These are phyloP conservation scores for Scaptomyza flava DNA, from an alignment of 2,888 invertebrate genomes.

Conservation along the genomic window DNA sequence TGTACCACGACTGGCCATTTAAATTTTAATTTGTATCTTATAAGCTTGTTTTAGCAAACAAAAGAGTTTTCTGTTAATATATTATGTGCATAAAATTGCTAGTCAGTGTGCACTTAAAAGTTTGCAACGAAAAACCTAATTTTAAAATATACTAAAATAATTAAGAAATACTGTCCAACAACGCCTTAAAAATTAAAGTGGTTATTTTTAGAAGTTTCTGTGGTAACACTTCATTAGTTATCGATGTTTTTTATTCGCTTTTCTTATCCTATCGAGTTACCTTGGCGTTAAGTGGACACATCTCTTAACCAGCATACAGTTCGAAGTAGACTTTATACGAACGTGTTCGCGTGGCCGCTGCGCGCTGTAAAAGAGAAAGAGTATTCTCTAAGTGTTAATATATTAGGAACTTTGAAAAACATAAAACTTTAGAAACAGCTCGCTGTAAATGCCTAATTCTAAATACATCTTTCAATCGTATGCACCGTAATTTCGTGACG, in stretches of 20 bases:
- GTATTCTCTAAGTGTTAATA: constrained; percentile 72
- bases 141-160: constrained; percentile 13
- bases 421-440: constrained; percentile 39
- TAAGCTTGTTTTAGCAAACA: neutral
- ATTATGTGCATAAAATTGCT: constrained; percentile 19
- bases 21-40: neutral
- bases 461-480: constrained; percentile 31
- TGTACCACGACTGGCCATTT: constrained; percentile 73
- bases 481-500: constrained; percentile 17
- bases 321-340: constrained; percentile 58
- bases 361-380: constrained; percentile 62
- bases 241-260: constrained; percentile 19
- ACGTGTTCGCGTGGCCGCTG: constrained; percentile 70
- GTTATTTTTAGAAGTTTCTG: neutral
- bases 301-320: constrained; percentile 55
- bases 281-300: constrained; percentile 20
- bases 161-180: neutral
- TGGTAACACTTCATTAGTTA: constrained; percentile 5
- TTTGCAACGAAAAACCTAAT: constrained; percentile 23
- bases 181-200: neutral
- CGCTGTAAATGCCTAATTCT: constrained; percentile 33
- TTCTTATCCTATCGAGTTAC: constrained; percentile 37
- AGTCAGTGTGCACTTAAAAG: constrained; percentile 41
- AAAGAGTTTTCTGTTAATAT: constrained; percentile 1
- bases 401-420: constrained; percentile 65